A percentile compares a stretch with the other conserved stretches of the same genome.
phyloP scores from a whole-genome alignment of 2,888 invertebrate genomes.

The Nemapogon koenigi region DNA sequence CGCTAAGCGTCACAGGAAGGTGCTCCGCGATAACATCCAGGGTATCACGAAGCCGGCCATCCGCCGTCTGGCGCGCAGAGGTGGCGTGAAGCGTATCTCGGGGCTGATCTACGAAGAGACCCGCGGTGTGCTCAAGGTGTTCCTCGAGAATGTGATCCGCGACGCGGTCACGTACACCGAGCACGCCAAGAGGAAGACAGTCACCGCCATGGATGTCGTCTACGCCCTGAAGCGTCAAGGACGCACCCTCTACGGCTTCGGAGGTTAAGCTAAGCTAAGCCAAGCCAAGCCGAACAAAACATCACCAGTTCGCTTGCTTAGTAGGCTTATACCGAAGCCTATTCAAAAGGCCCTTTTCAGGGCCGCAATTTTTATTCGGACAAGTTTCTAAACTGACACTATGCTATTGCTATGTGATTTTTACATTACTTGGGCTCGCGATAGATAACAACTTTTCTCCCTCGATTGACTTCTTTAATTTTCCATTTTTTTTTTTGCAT shows the following conservation, averaged over 20 bases:
- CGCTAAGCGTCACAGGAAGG: slow-evolving; percentile 84
- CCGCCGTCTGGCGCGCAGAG: slow-evolving; percentile 73
- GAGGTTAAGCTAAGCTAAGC: slow-evolving; percentile 49
- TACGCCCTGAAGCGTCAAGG: slow-evolving; percentile 86
- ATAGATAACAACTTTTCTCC: no score
- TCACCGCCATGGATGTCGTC: slow-evolving; percentile 88
- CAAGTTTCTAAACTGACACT: no score
- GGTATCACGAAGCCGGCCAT: slow-evolving; percentile 83
- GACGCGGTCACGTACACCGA: slow-evolving; percentile 89
- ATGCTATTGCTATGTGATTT: no score
- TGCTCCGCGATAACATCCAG: slow-evolving; percentile 79
- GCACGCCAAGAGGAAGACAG: slow-evolving; percentile 87
- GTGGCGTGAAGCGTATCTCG: slow-evolving; percentile 75
- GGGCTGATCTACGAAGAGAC: slow-evolving; percentile 83
- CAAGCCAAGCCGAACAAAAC: no score
- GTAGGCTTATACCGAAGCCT: no score
- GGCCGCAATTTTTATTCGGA: no score
- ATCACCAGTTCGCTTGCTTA: no score
- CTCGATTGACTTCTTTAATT: no score
- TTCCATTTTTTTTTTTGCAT: no score
- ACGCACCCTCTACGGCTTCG: slow-evolving; percentile 82
- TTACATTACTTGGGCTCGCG: no score
- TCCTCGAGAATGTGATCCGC: slow-evolving; percentile 82
- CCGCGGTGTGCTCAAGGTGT: slow-evolving; percentile 80
- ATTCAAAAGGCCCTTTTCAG: no score